These are phyloP conservation scores for Thymallus thymallus DNA, from an alignment of 2,113 vertebrate genomes.

Conservation along the genomic window DNA sequence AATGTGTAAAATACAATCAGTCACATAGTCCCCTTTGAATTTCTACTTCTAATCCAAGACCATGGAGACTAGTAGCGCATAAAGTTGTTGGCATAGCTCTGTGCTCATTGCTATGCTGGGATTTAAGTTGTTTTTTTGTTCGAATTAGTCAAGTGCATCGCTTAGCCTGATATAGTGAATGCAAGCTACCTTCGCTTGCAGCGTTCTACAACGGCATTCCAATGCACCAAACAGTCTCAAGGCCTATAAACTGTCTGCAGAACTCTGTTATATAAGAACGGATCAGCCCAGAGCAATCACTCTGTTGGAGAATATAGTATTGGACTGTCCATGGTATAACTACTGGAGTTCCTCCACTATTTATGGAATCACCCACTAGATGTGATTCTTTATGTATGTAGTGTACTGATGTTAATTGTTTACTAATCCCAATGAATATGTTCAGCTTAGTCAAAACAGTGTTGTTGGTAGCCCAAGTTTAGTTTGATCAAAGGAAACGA, in stretches of 20 bases:
- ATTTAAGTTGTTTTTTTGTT: slow-evolving; percentile 81
- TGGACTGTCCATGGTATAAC: slow-evolving; percentile 51
- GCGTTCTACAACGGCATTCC: slow-evolving; percentile 72
- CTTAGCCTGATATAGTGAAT: slow-evolving; percentile 84
- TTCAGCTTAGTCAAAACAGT: neutral
- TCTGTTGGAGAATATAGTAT: slow-evolving; percentile 48
- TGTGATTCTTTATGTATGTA: neutral
- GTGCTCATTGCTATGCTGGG: slow-evolving; percentile 81
- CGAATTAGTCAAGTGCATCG: slow-evolving; percentile 84
- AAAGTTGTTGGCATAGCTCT: slow-evolving; percentile 89
- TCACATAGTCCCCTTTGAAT: slow-evolving; percentile 60
- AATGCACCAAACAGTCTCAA: slow-evolving; percentile 45
- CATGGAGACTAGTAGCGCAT: slow-evolving; percentile 80
- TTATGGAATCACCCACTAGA: slow-evolving; percentile 11
- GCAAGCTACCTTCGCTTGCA: slow-evolving; percentile 72
- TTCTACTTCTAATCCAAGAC: slow-evolving; percentile 65
- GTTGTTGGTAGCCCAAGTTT: neutral
- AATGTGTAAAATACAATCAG: slow-evolving; percentile 44
- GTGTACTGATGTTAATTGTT: neutral
- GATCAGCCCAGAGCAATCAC: slow-evolving; percentile 37
- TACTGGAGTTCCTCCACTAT: slow-evolving; percentile 25
- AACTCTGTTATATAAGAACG: slow-evolving; percentile 61
- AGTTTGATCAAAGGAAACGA: slow-evolving; percentile 21
- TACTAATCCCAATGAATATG: too few relatives aligned
- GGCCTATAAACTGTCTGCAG: slow-evolving; percentile 48